phyloP scores from a whole-genome alignment of 1,140 invertebrate genomes.

The Saccostrea echinata region DNA sequence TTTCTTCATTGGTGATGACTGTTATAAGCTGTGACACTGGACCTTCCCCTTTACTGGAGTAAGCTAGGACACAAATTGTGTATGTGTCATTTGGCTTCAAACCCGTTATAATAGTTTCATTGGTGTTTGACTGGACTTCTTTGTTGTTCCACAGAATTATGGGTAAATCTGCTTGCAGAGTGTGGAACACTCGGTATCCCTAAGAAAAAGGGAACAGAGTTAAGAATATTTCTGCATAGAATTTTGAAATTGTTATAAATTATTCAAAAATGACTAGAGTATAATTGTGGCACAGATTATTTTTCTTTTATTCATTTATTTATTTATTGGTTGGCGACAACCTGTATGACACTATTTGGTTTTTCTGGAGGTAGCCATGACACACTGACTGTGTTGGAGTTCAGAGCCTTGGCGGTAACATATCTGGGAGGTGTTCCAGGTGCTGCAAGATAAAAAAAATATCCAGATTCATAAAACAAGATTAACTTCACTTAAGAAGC shows the following conservation, averaged over 20 bases:
- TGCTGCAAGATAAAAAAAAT: constrained; percentile 84
- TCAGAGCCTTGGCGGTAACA: constrained; percentile 94
- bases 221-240: neutral
- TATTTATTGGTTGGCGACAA: constrained; percentile 79
- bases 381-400: constrained; percentile 96
- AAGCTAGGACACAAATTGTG: constrained; percentile 78
- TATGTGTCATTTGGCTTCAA: constrained; percentile 78
- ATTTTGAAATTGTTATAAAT: neutral
- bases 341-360: constrained; percentile 97
- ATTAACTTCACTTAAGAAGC: neutral
- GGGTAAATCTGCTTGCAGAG: constrained; percentile 90
- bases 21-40: constrained; percentile 92
- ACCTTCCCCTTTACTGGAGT: constrained; percentile 77
- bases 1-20: constrained; percentile 97
- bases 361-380: constrained; percentile 98
- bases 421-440: constrained; percentile 96
- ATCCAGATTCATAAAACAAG: neutral
- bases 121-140: constrained; percentile 87
- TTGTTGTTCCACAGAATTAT: constrained; percentile 95
- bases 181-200: constrained; percentile 99
- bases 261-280: neutral
- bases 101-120: constrained; percentile 90
- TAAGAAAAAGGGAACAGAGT: constrained; percentile 78
- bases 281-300: no score
- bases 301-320: no score